Conservation (phyloP, 2,888 invertebrate genomes). For the Pheosia gnoma region DNA sequence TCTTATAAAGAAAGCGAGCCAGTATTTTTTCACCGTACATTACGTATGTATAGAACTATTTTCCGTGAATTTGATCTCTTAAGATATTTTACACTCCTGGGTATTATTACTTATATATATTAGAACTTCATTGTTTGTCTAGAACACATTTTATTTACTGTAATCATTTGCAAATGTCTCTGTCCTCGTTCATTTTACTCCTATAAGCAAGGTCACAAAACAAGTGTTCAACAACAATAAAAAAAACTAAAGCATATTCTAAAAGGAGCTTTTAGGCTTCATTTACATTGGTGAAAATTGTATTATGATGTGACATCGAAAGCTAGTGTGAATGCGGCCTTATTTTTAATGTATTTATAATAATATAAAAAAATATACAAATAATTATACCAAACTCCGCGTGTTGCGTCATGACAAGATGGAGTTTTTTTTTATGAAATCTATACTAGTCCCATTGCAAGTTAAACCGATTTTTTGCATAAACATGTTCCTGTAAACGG, state of each 20-base stretch:
- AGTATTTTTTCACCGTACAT: too few species aligned
- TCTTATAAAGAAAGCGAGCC: too few species aligned
- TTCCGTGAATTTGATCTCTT: too few species aligned
- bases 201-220: conserved; percentile 63
- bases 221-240: conserved; percentile 31
- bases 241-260: conserved; percentile 59
- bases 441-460: conserved; percentile 82
- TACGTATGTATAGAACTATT: too few species aligned
- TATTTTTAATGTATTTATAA: conserved; percentile 62
- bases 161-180: neutral
- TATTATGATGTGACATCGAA: conserved; percentile 68
- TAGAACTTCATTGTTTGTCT: too few species aligned
- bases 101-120: too few species aligned
- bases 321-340: conserved; percentile 78
- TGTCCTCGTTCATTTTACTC: conserved; percentile 10
- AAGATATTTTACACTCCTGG: too few species aligned
- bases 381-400: conserved; percentile 61
- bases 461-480: conserved; percentile 77
- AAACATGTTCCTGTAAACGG: conserved; percentile 79
- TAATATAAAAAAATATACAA: conserved; percentile 49
- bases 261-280: conserved; percentile 68
- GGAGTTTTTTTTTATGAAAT: conserved; percentile 59
- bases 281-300: conserved; percentile 74
- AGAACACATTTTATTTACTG: too few species aligned
- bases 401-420: conserved; percentile 58